These are phyloP conservation scores for Abrostola tripartita DNA, from an alignment of 2,888 invertebrate species.

Conservation along the genomic window DNA sequence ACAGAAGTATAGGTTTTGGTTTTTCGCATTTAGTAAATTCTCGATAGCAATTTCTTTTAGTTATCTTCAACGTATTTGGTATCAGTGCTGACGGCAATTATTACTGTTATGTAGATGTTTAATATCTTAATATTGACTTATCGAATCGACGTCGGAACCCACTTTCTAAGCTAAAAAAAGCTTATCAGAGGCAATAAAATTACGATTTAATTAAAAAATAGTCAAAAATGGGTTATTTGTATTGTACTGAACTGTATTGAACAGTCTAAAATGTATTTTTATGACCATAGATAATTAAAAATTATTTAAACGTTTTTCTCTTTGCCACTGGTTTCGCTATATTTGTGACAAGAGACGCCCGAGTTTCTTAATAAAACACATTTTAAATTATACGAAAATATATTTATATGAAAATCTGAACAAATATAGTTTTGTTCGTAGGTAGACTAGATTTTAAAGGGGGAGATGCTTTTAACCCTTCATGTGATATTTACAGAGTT, in stretches of 20 bases:
- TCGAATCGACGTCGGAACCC: slow-evolving; percentile 30
- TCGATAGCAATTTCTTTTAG: neutral
- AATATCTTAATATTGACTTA: slow-evolving; percentile 38
- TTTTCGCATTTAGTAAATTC: no score
- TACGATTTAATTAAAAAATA: no score
- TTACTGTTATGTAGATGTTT: slow-evolving; percentile 54
- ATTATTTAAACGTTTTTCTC: no score
- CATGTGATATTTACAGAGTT: slow-evolving; percentile 2
- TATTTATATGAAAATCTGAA: slow-evolving; percentile 40
- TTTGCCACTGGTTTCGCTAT: neutral
- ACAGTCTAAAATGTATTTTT: no score
- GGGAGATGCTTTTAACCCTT: slow-evolving; percentile 28
- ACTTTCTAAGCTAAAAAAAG: slow-evolving; percentile 14
- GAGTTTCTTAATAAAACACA: slow-evolving; percentile 6
- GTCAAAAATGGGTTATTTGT: no score
- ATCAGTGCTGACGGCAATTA: slow-evolving; percentile 33
- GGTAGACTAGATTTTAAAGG: slow-evolving; percentile 36
- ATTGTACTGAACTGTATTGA: no score
- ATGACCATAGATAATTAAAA: no score
- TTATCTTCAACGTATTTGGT: neutral
- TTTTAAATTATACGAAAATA: slow-evolving; percentile 20
- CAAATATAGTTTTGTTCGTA: slow-evolving; percentile 51
- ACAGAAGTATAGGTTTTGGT: no score
- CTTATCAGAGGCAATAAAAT: no score
- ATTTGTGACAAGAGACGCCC: neutral